Evolutionary conservation across 1,140 invertebrate species (phyloP).

Genomic region (Acyrthosiphon pisum): DNA sequence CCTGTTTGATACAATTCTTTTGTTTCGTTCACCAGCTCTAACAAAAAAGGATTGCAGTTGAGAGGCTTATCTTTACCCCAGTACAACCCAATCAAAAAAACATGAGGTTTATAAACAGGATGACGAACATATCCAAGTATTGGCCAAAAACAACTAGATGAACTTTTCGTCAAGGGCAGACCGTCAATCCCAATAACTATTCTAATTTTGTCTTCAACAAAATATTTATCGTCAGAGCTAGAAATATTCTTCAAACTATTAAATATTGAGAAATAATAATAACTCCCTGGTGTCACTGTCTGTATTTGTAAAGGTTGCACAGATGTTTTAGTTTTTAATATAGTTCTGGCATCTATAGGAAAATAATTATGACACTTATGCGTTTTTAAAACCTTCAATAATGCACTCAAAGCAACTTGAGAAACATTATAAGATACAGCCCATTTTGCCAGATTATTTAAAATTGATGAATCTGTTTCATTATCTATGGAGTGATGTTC

Average conservation of each 20-base stretch:
- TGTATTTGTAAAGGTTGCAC: not conserved
- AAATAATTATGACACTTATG: not conserved
- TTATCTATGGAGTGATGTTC: not conserved
- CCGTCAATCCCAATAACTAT: not conserved
- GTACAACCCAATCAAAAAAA: not conserved
- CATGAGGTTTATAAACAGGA: not conserved
- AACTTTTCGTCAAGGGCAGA: not conserved
- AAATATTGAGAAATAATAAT: not conserved
- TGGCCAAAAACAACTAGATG: not conserved
- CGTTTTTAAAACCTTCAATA: not conserved
- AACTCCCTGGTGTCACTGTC: not conserved
- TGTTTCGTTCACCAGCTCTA: not conserved
- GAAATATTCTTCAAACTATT: not conserved
- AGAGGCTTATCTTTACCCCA: not conserved
- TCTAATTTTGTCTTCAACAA: not conserved
- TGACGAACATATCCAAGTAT: not conserved
- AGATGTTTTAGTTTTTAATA: not conserved
- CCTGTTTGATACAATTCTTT: not conserved
- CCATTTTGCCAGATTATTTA: not conserved
- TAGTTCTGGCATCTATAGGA: not conserved
- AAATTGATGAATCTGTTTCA: not conserved
- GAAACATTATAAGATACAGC: not conserved
- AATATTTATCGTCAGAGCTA: not conserved
- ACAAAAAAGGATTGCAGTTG: not conserved
- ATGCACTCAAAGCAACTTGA: not conserved